phyloP scores from a whole-genome alignment of 2,797 vertebrate genomes.

The Lateolabrax maculatus region DNA sequence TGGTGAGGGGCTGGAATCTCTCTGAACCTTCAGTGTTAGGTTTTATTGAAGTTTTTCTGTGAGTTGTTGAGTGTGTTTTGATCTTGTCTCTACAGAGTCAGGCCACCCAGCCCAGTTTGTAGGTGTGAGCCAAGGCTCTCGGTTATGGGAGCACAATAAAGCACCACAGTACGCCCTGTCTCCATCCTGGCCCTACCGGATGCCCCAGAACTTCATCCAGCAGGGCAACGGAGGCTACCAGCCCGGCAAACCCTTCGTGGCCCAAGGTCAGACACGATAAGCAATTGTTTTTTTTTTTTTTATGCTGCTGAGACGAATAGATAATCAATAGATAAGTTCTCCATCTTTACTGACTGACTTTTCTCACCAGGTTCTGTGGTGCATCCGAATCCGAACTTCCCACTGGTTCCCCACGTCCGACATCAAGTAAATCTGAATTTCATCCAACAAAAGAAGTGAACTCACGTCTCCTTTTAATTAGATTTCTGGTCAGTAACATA shows the following conservation, averaged over 20 bases:
- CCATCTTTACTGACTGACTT: background rate
- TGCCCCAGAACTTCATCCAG: conserved; percentile 96
- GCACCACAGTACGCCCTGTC: conserved; percentile 90
- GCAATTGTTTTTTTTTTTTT: background rate
- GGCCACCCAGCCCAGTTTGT: conserved; percentile 91
- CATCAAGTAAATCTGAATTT: conserved; percentile 93
- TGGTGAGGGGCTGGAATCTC: background rate
- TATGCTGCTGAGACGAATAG: background rate
- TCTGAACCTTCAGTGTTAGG: background rate
- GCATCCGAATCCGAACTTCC: conserved; percentile 92
- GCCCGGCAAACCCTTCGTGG: conserved; percentile 92
- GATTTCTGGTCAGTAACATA: conserved; percentile 65
- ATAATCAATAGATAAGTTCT: fast-evolving
- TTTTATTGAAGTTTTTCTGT: background rate
- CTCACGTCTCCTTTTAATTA: conserved; percentile 67
- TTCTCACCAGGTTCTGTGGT: conserved; percentile 89
- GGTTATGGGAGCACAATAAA: conserved; percentile 92
- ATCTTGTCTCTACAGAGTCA: conserved; percentile 84
- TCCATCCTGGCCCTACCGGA: conserved; percentile 94
- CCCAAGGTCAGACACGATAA: conserved; percentile 87
- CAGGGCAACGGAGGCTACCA: conserved; percentile 92
- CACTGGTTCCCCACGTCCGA: conserved; percentile 92
- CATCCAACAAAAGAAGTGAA: conserved; percentile 98
- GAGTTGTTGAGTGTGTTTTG: background rate
- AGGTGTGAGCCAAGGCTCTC: conserved; percentile 88